These are phyloP conservation scores for Drosophila persimilis DNA, from an alignment of 1,140 invertebrate species.

Conservation along the genomic window DNA sequence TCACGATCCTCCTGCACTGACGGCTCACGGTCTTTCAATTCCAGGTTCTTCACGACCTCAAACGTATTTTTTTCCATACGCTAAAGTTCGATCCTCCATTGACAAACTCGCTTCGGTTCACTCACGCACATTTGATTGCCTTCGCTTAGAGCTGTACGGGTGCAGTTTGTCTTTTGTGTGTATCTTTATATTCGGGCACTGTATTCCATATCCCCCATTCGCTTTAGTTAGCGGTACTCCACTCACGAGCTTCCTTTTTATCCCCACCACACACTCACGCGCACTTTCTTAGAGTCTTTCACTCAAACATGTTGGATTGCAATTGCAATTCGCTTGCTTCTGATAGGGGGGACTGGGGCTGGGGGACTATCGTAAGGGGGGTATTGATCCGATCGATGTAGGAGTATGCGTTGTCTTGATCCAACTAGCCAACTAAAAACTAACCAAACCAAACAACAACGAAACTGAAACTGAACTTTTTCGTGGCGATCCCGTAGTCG, in stretches of 20 bases:
- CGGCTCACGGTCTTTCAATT: not conserved
- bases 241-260: not conserved
- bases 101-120: no score
- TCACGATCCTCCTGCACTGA: no score
- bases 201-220: no score
- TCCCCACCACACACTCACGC: not conserved
- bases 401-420: slow-evolving; percentile 28
- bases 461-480: slow-evolving; percentile 80
- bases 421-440: slow-evolving; percentile 56
- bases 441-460: slow-evolving; percentile 65
- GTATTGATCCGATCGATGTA: slow-evolving; percentile 2
- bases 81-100: no score
- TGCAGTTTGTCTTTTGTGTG: not conserved
- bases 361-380: not conserved
- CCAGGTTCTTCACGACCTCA: not conserved
- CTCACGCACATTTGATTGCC: no score
- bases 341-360: not conserved
- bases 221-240: no score
- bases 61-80: not conserved
- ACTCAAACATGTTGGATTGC: not conserved
- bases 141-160: not conserved
- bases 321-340: slow-evolving; percentile 3
- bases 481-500: slow-evolving; percentile 75
- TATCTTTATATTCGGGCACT: no score
- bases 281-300: not conserved